A percentile compares a stretch with the other conserved stretches of the same genome.
phyloP scores from a whole-genome alignment of 2,888 invertebrate species.

The Barypeithes pellucidus region DNA sequence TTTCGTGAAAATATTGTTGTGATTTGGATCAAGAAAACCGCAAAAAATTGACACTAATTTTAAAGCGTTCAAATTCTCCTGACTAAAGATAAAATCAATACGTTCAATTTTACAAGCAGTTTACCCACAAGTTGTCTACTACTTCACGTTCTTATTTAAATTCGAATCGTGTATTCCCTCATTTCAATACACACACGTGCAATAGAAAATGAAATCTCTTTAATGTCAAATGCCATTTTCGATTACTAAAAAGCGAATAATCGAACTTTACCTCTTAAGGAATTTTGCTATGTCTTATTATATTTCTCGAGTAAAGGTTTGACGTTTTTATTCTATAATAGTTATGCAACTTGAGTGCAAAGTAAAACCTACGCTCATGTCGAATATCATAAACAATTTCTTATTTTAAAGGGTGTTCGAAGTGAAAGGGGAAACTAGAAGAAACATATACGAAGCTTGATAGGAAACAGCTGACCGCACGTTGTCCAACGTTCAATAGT shows the following conservation, averaged over 20 bases:
- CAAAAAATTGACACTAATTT: no score
- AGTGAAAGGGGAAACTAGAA: no score
- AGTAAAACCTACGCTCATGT: no score
- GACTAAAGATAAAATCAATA: not conserved
- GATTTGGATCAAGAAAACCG: no score
- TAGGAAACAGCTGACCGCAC: no score
- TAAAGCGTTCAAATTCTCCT: no score
- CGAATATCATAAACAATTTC: no score
- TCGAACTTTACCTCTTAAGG: not conserved
- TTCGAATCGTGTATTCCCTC: not conserved
- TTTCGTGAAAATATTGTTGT: no score
- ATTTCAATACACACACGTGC: slow-evolving; percentile 1
- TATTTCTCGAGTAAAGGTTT: not conserved
- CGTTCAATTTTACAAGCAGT: not conserved
- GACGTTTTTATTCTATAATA: not conserved
- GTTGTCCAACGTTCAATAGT: no score
- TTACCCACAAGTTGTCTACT: not conserved
- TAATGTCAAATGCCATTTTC: slow-evolving; percentile 11
- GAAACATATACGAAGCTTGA: no score
- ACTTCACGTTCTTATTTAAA: not conserved
- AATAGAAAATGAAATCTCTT: not conserved
- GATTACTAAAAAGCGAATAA: not conserved
- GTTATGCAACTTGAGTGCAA: not conserved
- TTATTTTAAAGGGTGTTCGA: no score
- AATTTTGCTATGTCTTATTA: not conserved